These are phyloP conservation scores for Rhinogobius similis DNA, from an alignment of 2,113 vertebrate genomes.

Conservation along the genomic window DNA sequence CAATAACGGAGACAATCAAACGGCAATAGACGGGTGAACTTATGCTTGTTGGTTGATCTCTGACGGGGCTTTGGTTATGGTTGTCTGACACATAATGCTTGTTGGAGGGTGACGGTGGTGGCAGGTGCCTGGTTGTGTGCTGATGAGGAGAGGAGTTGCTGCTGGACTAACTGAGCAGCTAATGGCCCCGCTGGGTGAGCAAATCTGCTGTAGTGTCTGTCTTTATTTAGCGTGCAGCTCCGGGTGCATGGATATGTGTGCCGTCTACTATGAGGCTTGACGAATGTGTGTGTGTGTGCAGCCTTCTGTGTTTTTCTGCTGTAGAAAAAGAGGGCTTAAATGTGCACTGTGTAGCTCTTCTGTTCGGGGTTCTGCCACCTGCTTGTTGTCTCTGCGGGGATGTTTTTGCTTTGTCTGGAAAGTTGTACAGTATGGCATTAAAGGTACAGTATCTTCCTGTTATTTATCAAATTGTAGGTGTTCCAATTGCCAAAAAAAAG, in stretches of 20 bases:
- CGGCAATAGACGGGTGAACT: not conserved
- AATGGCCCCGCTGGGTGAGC: slow-evolving; percentile 66
- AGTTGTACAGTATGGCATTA: no score
- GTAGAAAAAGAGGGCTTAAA: not conserved
- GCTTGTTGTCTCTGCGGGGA: no score
- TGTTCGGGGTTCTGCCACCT: no score
- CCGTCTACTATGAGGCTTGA: not conserved
- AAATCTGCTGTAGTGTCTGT: slow-evolving; percentile 71
- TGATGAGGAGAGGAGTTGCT: slow-evolving; percentile 65
- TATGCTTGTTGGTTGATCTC: not conserved
- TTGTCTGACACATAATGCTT: not conserved
- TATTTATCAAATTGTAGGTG: no score
- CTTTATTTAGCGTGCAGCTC: slow-evolving; percentile 66
- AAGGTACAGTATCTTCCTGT: no score
- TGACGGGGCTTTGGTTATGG: not conserved
- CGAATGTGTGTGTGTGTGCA: not conserved
- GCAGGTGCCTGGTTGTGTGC: slow-evolving; percentile 56
- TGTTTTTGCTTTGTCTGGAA: no score
- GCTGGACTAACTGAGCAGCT: slow-evolving; percentile 67
- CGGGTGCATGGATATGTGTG: slow-evolving; percentile 18
- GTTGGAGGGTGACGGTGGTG: slow-evolving; percentile 13
- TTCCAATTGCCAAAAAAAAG: no score
- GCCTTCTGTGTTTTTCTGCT: not conserved
- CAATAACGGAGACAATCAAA: not conserved
- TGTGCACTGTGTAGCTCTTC: no score